Evolutionary conservation across 2,797 vertebrate species (phyloP).

Genomic region (Myotis findleyi): DNA sequence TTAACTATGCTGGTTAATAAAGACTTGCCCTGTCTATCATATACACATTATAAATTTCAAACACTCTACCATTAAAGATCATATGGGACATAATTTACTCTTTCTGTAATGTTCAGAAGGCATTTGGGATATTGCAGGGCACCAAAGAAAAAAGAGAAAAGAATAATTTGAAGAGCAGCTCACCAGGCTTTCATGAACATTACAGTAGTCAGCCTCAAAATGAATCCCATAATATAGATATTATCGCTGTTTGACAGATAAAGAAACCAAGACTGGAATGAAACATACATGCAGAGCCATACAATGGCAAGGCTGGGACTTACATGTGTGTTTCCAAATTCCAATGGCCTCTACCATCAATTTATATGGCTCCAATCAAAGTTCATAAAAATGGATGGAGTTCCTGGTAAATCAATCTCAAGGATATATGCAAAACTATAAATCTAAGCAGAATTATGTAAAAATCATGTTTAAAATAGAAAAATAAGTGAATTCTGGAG

Average conservation of each 20-base stretch:
- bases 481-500: not conserved
- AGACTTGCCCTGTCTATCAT: not conserved
- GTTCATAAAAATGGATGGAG: not conserved
- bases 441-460: not conserved
- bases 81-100: not conserved
- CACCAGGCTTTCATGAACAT: not conserved
- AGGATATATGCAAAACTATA: not conserved
- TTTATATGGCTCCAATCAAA: not conserved
- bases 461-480: not conserved
- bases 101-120: slow-evolving; percentile 11
- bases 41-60: slow-evolving; percentile 23
- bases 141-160: not conserved
- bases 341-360: not conserved
- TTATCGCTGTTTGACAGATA: not conserved
- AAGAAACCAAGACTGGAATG: not conserved
- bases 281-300: not conserved
- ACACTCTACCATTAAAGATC: not conserved
- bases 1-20: slow-evolving; percentile 55
- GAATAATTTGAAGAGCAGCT: not conserved
- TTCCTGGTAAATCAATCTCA: not conserved
- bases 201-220: not conserved
- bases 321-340: not conserved
- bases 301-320: not conserved
- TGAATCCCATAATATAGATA: not conserved
- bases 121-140: not conserved